These are phyloP conservation scores for Sycophila sp. DNA, from an alignment of 1,140 invertebrate genomes.

Conservation along the genomic window DNA sequence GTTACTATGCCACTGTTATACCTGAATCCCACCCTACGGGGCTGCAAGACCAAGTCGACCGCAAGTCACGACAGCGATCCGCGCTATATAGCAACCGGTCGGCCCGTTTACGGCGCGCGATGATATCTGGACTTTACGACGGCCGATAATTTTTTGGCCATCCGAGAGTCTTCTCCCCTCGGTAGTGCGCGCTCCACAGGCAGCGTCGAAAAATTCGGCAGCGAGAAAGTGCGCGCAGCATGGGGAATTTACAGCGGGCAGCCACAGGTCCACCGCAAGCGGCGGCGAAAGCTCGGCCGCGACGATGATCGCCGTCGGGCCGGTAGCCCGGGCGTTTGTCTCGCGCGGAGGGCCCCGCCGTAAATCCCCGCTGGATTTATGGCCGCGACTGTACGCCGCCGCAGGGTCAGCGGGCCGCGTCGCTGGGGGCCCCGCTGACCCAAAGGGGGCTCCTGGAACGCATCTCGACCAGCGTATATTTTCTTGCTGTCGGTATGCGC, in stretches of 20 bases:
- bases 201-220: not conserved
- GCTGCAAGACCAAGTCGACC: no score
- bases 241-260: slow-evolving; percentile 20
- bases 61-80: no score
- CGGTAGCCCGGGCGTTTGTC: not conserved
- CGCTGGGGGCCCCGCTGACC: slow-evolving; percentile 10
- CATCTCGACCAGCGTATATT: no score
- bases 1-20: no score
- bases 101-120: slow-evolving; percentile 16
- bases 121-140: slow-evolving; percentile 12
- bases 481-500: slow-evolving; percentile 5
- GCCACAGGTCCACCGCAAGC: slow-evolving; percentile 1
- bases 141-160: slow-evolving; percentile 15
- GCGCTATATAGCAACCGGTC: no score
- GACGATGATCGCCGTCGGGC: not conserved
- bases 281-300: slow-evolving; percentile 2
- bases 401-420: slow-evolving; percentile 19
- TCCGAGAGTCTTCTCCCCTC: no score
- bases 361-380: slow-evolving; percentile 22
- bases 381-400: not conserved
- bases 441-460: slow-evolving; percentile 9
- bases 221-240: not conserved
- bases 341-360: not conserved
- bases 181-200: no score
- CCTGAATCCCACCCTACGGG: no score